These are phyloP conservation scores for Ophion obscuratus DNA, from an alignment of 2,888 invertebrate genomes.

Conservation along the genomic window DNA sequence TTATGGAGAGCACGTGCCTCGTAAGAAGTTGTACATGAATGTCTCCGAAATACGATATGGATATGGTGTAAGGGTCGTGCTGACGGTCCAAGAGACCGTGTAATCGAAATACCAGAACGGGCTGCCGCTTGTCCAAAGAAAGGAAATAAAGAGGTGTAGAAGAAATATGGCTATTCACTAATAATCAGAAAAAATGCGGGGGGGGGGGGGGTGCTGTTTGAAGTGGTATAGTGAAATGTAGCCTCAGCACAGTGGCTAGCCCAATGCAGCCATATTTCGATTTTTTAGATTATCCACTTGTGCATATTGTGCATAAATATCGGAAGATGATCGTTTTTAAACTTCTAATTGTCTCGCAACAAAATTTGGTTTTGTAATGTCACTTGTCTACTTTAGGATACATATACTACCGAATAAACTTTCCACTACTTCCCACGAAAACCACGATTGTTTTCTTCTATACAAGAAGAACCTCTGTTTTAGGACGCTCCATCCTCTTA, in stretches of 20 bases:
- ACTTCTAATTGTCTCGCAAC: no score
- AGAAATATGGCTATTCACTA: not conserved
- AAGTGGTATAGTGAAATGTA: not conserved
- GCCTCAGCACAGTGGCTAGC: not conserved
- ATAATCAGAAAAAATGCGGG: not conserved
- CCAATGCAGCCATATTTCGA: not conserved
- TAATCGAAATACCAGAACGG: not conserved
- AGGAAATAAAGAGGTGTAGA: not conserved
- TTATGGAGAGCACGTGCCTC: not conserved
- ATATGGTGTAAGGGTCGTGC: not conserved
- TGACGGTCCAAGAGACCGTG: not conserved
- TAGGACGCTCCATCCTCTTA: no score
- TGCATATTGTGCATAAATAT: no score
- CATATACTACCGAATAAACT: no score
- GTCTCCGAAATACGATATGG: conserved; percentile 1
- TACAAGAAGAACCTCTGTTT: no score
- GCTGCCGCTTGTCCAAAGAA: not conserved
- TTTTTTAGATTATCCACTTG: no score
- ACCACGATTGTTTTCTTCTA: no score
- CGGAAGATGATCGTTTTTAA: no score
- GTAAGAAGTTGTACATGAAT: not conserved
- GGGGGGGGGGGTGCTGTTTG: not conserved
- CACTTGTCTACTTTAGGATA: no score
- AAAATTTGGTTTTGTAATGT: no score
- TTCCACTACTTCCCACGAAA: no score